Base-by-base conservation (phyloP, 2,888 invertebrate genomes). In the Macaria notata region DNA sequence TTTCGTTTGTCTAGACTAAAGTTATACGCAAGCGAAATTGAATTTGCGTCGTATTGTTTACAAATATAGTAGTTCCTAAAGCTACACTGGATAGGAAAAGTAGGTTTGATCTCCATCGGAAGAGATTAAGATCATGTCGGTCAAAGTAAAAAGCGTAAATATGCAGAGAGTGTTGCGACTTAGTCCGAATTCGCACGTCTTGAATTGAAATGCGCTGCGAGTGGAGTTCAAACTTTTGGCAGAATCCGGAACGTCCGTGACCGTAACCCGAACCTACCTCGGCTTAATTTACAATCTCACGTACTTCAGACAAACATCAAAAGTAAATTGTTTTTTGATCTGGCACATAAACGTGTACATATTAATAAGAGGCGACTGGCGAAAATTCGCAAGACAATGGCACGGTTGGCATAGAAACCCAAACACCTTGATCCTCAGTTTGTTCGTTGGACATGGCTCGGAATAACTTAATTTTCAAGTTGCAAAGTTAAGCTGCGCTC, bases 251-350 rank as follows among this genome's bases (percentile, higher is more conserved):
- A 70, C 69, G 79, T 72, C 76, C 79, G 74, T 79, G 85, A 75
- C 84, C 80, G 82, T 83, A 82, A 83, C 81, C 84, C 74, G 69
- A 64, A n/a, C 44, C n/a, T 4, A 38, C 69, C 72, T 63, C 67
- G 76, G 71, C 70, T 81, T 78, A 74, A 64, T 78, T 77, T 83
- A 72, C 75, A 77, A 75, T 73, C 79, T 79, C 85, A 86, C 86
- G 86, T 87, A 77, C 80, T 38, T 36, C 9, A 83, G 82, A 87
- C 86, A 86, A 83, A 71, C 78, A 83, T 83, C 84, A 80, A 70
- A 79, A 82, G 78, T 79, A 84, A 85, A 84, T 83, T 78, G 79
- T 83, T 78, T 79, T 84, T 84, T 84, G 82, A 86, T 86, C 83
- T 82, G 78, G 82, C 79, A 76, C 83, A 76, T 70, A 75, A 75